Evolutionary conservation across 2,888 invertebrate species (phyloP).

Genomic region (Lysandra coridon): DNA sequence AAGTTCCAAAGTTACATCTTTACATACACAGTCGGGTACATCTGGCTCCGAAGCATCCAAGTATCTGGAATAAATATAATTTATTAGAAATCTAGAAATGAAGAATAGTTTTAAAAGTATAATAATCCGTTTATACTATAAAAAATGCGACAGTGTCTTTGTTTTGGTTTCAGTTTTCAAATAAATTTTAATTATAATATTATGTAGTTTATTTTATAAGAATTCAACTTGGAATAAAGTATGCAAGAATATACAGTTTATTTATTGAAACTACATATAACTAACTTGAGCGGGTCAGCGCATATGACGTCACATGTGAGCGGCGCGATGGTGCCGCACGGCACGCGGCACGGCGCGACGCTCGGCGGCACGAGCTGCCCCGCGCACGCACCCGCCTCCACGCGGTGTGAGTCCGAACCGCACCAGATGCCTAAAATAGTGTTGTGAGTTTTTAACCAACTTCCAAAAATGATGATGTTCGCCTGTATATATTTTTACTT

Average conservation of each 20-base stretch:
- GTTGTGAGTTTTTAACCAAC: background rate
- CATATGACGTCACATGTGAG: slow-evolving; percentile 62
- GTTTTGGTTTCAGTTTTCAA: too few species aligned
- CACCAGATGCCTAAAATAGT: slow-evolving; percentile 64
- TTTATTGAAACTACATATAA: too few species aligned
- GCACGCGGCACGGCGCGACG: slow-evolving; percentile 58
- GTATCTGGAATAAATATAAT: slow-evolving; percentile 50
- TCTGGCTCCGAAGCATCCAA: slow-evolving; percentile 68
- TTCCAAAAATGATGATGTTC: background rate
- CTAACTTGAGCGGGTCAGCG: slow-evolving; percentile 63
- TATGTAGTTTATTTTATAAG: too few species aligned
- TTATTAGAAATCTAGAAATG: background rate
- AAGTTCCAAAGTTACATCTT: slow-evolving; percentile 65
- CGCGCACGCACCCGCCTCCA: slow-evolving; percentile 68
- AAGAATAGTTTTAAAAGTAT: too few species aligned
- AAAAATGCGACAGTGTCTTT: too few species aligned
- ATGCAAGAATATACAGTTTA: too few species aligned
- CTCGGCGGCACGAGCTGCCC: slow-evolving; percentile 65
- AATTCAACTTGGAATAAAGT: too few species aligned
- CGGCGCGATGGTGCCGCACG: slow-evolving; percentile 52
- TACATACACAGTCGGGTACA: slow-evolving; percentile 66
- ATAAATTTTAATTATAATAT: too few species aligned
- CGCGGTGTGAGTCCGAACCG: slow-evolving; percentile 65
- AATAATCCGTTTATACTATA: too few species aligned
- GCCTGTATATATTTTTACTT: background rate